Evolutionary conservation across 2,797 vertebrate genomes (phyloP), one percentile per base, ranked within the genome.

Genomic region (Lates japonicus): DNA sequence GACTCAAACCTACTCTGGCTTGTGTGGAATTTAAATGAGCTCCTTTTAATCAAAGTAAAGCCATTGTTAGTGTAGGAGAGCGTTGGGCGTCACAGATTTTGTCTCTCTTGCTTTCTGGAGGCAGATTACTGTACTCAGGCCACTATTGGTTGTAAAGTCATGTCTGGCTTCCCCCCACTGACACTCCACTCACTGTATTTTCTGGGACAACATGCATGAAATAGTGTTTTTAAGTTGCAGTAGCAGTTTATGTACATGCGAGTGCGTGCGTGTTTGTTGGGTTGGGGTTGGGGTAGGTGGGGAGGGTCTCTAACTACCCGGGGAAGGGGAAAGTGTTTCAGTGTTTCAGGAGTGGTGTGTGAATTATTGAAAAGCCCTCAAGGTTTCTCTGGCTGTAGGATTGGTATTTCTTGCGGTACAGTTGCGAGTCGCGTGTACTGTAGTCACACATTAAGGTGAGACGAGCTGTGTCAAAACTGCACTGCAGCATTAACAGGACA

Each of bases 331-430:
- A 90, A 93, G 87, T 92, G 87, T 91, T 90, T 82, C 84, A 83
- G 82, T 91, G 90, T 91, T 88, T 87, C 78, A 82, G 88, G 82
- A 92, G 87, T 80, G 76, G 22, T 68, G 60, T 25, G 75, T 95
- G 82, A 95, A 95, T 95, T 90, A 95, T 95, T 95, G 60, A 95
- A 83, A 67, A 65, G 65, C 71, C 86, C 84, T 74, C 49, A 66
- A 79, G 81, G 80, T 82, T 91, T 90, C 88, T 78, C 77, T 82
- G 63, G 77, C 76, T 67, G 78, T 64, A 31, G 62, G 81, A 84
- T 86, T 29, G 55, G 62, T 87, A 35, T 80, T 89, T 82, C 73
- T 76, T 75, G 68, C 72, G 6, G 7, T 75, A 67, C 25, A 49
- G 55, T 60, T 76, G 62, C 7, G 39, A 71, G 60, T 74, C 12